Conservation (phyloP, 2,888 invertebrate genomes). For the Coecobrya sp. region DNA sequence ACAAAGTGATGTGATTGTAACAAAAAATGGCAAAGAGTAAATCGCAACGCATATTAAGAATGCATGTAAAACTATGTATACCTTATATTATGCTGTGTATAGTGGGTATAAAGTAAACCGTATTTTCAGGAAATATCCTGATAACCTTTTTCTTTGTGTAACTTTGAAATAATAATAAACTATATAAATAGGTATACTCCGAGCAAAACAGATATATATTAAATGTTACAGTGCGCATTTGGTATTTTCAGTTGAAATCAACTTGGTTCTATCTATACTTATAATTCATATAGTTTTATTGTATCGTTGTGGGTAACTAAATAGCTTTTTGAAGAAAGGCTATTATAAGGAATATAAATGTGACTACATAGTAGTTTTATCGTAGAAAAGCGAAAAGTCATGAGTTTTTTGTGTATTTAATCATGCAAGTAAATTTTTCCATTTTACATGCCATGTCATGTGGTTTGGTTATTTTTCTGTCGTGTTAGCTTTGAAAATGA, state of each 20-base stretch:
- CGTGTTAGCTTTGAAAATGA: slow-evolving; percentile 29
- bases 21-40: not conserved
- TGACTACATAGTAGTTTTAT: not conserved
- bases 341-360: too few relatives aligned
- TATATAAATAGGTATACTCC: not conserved
- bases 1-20: slow-evolving; percentile 33
- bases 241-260: too few relatives aligned
- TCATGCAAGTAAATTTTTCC: slow-evolving; percentile 57
- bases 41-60: not conserved
- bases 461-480: slow-evolving; percentile 48
- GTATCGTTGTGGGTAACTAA: too few relatives aligned
- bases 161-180: not conserved
- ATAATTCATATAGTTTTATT: too few relatives aligned
- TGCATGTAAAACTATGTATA: too few relatives aligned
- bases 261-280: too few relatives aligned
- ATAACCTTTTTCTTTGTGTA: slow-evolving; percentile 43
- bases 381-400: not conserved
- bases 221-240: too few relatives aligned
- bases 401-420: slow-evolving; percentile 48
- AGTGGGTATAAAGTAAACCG: not conserved
- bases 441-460: slow-evolving; percentile 68
- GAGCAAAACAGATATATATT: too few relatives aligned
- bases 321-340: too few relatives aligned
- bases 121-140: slow-evolving; percentile 42
- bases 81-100: not conserved